Conservation (phyloP, 2,888 invertebrate species). For the Torymus tubicola region DNA sequence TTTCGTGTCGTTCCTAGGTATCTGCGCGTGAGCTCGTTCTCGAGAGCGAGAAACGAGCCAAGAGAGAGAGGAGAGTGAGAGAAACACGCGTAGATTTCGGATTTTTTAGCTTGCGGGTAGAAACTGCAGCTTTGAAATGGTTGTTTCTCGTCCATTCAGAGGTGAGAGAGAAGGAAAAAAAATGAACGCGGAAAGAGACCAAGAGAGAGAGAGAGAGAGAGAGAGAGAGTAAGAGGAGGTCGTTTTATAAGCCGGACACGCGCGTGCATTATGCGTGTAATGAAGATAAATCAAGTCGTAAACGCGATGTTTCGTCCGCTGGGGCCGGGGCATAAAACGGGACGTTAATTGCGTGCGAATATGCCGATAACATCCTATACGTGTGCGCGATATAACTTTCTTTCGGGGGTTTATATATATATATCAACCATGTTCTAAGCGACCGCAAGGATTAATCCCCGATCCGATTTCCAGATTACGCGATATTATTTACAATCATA, state of each 20-base stretch:
- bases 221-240: conserved; percentile 51
- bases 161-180: no score
- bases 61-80: neutral
- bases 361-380: conserved; percentile 64
- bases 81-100: neutral
- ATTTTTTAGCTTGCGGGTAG: neutral
- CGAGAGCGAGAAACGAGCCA: neutral
- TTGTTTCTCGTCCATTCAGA: neutral
- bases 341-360: conserved; percentile 69
- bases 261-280: conserved; percentile 60
- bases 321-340: conserved; percentile 62
- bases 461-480: no score
- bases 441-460: no score
- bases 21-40: no score
- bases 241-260: conserved; percentile 60
- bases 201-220: no score
- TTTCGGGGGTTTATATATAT: neutral
- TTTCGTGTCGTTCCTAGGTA: neutral
- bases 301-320: conserved; percentile 63
- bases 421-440: no score
- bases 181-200: neutral
- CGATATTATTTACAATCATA: no score
- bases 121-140: no score
- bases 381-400: conserved; percentile 41
- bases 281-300: conserved; percentile 65